Evolutionary conservation across 2,797 vertebrate species (phyloP), one percentile per base, ranked within the genome.

Genomic region (Amniataba percoides): DNA sequence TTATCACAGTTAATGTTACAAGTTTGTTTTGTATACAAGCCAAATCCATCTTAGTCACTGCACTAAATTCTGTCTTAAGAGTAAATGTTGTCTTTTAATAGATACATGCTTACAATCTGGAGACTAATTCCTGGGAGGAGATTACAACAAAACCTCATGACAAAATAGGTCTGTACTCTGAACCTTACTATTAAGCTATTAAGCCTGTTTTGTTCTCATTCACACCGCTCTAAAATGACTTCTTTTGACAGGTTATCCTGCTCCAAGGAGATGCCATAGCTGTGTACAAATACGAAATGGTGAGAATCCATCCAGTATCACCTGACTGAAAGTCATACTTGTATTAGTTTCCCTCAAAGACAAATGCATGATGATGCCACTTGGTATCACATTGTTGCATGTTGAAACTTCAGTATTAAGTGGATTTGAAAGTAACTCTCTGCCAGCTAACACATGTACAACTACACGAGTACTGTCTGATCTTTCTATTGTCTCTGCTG

Each of bases 111-210:
- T 99, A 99, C 93, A 99, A 99, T 90, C 96, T 99, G 77, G 98
- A 99, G 94, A 99, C 97, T 16, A 99, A 99, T 89, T 97, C 97
- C 18, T 99, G 98, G 98, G 98, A 99, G 83, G 98, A 99, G 90
- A 98, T 99, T 36, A 78, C 94, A 73, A 99, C 98, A 0, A 99
- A 97, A 92, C 97, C 98, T 69, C 97, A 99, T 48, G 97, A 97
- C 83, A 98, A 98, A 96, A 96, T 98, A 85, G 98, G 98, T 98
- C 80, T 89, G 95, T 86, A 51, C 74, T 21, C 4, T 69, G 46
- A 43, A 43, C 2, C 0, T 51, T 12, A 25, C 66, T 21, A 23
- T 45, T 13, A 25, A 1, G 4, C 27, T 31, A 31, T 31, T 18
- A 7, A 48, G 14, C 2, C 18, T 65, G 18, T 36, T 23, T 16